Conservation (phyloP, 2,113 vertebrate species). For the Oreochromis niloticus region DNA sequence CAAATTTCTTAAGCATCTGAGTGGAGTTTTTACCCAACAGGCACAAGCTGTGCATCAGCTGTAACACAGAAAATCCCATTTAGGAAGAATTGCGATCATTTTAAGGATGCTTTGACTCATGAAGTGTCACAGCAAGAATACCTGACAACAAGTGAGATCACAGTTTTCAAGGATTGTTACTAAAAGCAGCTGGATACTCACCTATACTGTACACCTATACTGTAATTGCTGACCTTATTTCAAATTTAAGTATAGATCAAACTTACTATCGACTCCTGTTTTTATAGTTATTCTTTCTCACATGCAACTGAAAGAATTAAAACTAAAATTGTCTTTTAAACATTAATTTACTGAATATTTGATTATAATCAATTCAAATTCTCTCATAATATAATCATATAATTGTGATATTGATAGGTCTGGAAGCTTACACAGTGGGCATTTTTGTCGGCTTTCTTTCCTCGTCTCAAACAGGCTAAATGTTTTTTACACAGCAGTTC, state of each 20-base stretch:
- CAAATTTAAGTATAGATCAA: background rate
- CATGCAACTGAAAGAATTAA: background rate
- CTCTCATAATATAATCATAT: background rate
- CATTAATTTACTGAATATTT: background rate
- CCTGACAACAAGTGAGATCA: background rate
- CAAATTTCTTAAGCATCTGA: background rate
- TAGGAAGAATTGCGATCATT: background rate
- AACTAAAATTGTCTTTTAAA: background rate
- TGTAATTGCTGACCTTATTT: background rate
- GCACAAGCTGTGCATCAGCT: background rate
- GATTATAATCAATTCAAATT: background rate
- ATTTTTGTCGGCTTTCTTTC: background rate
- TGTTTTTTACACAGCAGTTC: background rate
- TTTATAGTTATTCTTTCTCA: background rate
- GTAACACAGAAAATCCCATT: background rate
- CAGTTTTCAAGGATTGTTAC: background rate
- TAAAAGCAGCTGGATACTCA: background rate
- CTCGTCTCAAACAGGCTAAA: background rate
- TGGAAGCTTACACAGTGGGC: background rate
- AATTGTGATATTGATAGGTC: background rate
- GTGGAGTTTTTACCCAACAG: background rate
- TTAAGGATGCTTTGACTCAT: conserved; percentile 12
- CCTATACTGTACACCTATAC: background rate
- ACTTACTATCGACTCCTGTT: background rate
- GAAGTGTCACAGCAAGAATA: background rate